Conservation (phyloP, 1,140 invertebrate species). For the Tetraneura akinire region DNA sequence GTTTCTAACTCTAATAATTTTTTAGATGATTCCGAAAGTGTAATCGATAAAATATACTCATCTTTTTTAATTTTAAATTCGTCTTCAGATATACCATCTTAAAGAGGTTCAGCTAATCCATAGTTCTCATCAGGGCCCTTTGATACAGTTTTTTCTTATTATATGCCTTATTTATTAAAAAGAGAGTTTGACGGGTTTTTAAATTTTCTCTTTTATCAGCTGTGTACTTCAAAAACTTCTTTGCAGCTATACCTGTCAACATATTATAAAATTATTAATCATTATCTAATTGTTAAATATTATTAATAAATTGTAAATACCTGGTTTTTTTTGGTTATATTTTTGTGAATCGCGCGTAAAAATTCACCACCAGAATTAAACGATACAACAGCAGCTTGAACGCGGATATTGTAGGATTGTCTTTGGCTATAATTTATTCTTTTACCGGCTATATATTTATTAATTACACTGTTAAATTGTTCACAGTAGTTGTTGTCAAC, state of each 20-base stretch:
- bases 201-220: slow-evolving; percentile 1
- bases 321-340: slow-evolving; percentile 1
- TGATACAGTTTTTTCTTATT: background rate
- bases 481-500: too few species aligned
- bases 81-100: background rate
- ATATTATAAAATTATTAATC: background rate
- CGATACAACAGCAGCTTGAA: background rate
- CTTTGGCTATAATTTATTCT: too few species aligned
- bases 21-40: background rate
- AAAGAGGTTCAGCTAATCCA: too few species aligned
- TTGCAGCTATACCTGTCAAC: background rate
- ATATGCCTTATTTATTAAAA: background rate
- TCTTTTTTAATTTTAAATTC: slow-evolving; percentile 1
- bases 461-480: background rate
- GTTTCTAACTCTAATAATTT: too few species aligned
- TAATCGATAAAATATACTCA: background rate
- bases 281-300: too few species aligned
- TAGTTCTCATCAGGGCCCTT: too few species aligned
- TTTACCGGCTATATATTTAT: too few species aligned
- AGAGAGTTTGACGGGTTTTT: background rate
- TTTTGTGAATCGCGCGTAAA: background rate
- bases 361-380: slow-evolving; percentile 14
- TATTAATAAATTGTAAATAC: background rate
- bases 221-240: background rate
- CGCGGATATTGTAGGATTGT: background rate